Base-by-base conservation (phyloP, 2,888 invertebrate species). In the Ditula angustiorana region DNA sequence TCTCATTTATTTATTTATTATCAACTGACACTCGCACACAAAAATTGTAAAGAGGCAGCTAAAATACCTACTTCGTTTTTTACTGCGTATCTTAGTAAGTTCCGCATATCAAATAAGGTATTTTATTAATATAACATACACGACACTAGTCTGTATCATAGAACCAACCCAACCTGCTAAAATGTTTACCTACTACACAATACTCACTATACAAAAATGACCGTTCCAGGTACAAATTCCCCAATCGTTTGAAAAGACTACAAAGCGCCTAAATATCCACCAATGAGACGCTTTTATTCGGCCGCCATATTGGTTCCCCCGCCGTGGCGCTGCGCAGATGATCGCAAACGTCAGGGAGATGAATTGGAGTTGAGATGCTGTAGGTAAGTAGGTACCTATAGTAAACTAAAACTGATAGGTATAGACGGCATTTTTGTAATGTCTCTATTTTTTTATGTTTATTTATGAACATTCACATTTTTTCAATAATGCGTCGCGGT, bases 231-330 rank as follows among this genome's bases (percentile, higher is more conserved):
- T 50, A 5, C 46, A 46, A 56, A 21, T 16, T n/a, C 19, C 56
- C 47, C 33, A 62, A 65, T 37, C 58, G 49, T 67, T 61, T 47
- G 46, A 64, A 69, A 52, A 37, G 55, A 61, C 68, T 67, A 60
- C 66, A 63, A 63, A 59, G 60, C 61, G 33, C 46, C 33, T 28
- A 19, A 47, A 5, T 28, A 10, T 21, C 46, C 61, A 37, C 87
- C 86, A 87, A 86, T 87, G 49, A 70, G 60, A 67, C 47, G 21
- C 59, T 58, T 55, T 24, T 24, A 46, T 71, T 66, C 10, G 30
- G 69, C 69, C 74, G 89, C 90, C 89, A 90, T 90, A 33, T 87
- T 88, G 76, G 66, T 77, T 74, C 76, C 81, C 81, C 83, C 77
- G 78, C 83, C 81, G 76, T 67, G 66, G 16, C 41, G 11, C 58